A percentile compares a stretch with the other conserved stretches of the same genome.
Conservation (phyloP, 1,140 invertebrate genomes). For the Phthorimaea operculella region DNA sequence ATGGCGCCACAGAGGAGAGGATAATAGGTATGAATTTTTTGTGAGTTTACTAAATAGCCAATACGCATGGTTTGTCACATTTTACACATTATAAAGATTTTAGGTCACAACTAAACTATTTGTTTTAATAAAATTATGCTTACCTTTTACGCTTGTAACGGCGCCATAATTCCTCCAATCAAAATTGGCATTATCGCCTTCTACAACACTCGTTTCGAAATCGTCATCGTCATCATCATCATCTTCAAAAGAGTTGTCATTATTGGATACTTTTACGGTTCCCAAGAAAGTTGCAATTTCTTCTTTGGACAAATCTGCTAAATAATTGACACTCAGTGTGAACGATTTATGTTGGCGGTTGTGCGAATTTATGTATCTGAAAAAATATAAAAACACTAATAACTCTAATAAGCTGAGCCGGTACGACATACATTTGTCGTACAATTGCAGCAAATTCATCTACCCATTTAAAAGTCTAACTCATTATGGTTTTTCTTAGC, state of each 20-base stretch:
- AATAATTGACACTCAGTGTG: slow-evolving; percentile 5
- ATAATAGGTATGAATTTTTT: too few species aligned
- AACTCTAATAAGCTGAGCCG: too few species aligned
- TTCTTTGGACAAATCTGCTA: slow-evolving; percentile 8
- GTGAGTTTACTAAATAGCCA: too few species aligned
- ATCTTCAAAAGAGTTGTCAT: not conserved
- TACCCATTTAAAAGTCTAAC: too few species aligned
- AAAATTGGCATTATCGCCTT: not conserved
- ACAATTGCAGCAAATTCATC: too few species aligned
- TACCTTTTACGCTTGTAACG: not conserved
- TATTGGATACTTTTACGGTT: not conserved
- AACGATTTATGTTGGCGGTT: slow-evolving; percentile 8
- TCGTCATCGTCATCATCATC: not conserved
- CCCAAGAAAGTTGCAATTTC: not conserved
- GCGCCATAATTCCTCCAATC: not conserved
- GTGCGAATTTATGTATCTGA: slow-evolving; percentile 11
- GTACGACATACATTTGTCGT: too few species aligned
- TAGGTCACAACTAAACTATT: too few species aligned
- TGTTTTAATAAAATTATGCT: not conserved
- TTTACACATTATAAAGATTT: too few species aligned
- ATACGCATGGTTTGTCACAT: too few species aligned
- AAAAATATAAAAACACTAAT: too few species aligned
- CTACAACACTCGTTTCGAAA: not conserved
- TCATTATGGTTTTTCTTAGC: too few species aligned
- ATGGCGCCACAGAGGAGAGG: too few species aligned